A percentile compares a stretch with the other conserved stretches of the same genome.
These are phyloP conservation scores for Netelia inedita DNA, from an alignment of 2,888 invertebrate genomes.

Conservation along the genomic window DNA sequence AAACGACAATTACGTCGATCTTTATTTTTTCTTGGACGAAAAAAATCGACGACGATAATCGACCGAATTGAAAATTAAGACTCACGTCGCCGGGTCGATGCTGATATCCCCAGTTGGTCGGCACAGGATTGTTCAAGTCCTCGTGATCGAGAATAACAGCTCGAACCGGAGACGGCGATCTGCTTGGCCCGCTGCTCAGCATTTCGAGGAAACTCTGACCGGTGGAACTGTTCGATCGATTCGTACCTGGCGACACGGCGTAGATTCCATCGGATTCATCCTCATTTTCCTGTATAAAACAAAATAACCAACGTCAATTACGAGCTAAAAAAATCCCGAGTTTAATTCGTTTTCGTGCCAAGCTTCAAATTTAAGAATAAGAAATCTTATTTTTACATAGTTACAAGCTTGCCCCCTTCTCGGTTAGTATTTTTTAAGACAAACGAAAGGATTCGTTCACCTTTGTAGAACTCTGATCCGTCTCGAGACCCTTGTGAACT, in stretches of 20 bases:
- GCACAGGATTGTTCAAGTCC: constrained; percentile 81
- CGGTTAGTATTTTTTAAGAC: too few relatives aligned
- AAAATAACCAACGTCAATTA: neutral
- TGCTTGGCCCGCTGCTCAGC: constrained; percentile 83
- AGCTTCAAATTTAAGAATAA: neutral
- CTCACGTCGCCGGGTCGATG: constrained; percentile 79
- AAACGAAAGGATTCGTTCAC: constrained; percentile 66
- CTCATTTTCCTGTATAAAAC: constrained; percentile 79
- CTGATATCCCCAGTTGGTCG: constrained; percentile 83
- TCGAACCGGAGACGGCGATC: constrained; percentile 83
- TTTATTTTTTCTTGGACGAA: constrained; percentile 49
- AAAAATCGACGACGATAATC: neutral
- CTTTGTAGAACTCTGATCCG: constrained; percentile 80
- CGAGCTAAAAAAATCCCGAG: neutral
- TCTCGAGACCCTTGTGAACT: constrained; percentile 77
- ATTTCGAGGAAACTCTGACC: constrained; percentile 83
- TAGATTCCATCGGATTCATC: constrained; percentile 76
- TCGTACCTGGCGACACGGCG: constrained; percentile 73
- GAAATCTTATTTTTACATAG: neutral
- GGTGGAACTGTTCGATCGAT: constrained; percentile 73
- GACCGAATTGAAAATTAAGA: constrained; percentile 25
- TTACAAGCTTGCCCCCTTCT: neutral
- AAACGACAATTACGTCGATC: constrained; percentile 50
- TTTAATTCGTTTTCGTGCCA: neutral
- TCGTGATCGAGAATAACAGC: constrained; percentile 80